phyloP scores from a whole-genome alignment of 1,140 invertebrate genomes.

The Semibalanus balanoides region DNA sequence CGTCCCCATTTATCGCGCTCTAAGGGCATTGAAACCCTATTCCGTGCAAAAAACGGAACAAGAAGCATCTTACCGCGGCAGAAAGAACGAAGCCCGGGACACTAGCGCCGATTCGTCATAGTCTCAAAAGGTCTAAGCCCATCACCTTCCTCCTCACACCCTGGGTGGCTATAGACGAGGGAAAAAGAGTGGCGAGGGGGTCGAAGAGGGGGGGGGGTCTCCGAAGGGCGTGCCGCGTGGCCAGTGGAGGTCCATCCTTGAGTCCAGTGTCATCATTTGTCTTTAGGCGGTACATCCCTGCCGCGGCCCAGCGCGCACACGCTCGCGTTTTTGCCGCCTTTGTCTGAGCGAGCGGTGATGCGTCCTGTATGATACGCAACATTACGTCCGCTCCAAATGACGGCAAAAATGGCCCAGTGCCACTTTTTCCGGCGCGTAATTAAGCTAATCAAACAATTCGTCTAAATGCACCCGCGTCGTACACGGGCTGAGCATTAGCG shows the following conservation, averaged over 20 bases:
- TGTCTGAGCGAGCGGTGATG: neutral
- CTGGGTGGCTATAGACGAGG: no score
- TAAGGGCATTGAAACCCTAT: no score
- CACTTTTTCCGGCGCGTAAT: neutral
- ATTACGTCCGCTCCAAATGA: neutral
- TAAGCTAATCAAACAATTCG: neutral
- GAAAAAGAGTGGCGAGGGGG: no score
- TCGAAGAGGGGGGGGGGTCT: no score
- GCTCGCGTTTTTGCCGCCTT: neutral
- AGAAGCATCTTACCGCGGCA: no score
- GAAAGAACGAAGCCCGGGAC: no score
- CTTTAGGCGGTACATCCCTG: neutral
- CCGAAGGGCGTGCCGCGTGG: no score
- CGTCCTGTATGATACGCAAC: neutral
- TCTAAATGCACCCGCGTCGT: neutral
- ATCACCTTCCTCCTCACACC: no score
- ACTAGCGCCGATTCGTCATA: no score
- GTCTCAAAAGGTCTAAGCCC: no score
- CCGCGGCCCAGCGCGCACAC: neutral
- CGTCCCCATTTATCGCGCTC: no score
- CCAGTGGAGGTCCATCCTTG: neutral
- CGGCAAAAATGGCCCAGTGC: neutral
- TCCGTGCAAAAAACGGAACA: no score
- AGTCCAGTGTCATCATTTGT: neutral
- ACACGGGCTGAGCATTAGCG: neutral